These are phyloP conservation scores for Liasis olivaceus DNA, from an alignment of 2,797 vertebrate genomes.

Conservation along the genomic window DNA sequence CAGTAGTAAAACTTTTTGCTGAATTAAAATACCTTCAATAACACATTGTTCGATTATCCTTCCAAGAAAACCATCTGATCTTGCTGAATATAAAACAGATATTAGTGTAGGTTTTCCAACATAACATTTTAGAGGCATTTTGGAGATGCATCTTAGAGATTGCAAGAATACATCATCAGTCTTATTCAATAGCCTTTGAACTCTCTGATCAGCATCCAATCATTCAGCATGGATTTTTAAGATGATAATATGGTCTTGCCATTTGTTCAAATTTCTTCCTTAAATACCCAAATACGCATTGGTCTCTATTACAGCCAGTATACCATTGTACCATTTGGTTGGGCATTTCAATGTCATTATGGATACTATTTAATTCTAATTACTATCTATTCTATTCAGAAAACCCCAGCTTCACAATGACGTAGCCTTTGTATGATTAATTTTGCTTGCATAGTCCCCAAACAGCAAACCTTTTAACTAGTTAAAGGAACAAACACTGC, in stretches of 20 bases:
- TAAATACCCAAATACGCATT: background rate
- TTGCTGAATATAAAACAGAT: background rate
- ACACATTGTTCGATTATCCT: background rate
- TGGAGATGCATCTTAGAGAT: background rate
- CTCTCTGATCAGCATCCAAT: background rate
- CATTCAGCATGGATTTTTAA: background rate
- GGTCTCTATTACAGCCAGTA: background rate
- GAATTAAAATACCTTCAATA: background rate
- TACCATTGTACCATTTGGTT: background rate
- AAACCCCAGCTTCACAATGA: background rate
- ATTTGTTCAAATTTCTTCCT: background rate
- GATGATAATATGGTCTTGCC: background rate
- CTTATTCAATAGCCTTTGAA: background rate
- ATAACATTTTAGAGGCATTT: background rate
- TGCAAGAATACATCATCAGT: background rate
- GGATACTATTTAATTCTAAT: background rate
- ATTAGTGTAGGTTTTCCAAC: background rate
- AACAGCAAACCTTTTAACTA: background rate
- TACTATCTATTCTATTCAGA: background rate
- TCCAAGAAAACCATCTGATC: background rate
- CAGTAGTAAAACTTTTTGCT: background rate
- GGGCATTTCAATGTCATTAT: background rate
- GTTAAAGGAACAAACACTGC: background rate
- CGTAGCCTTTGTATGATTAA: background rate
- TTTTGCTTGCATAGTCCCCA: background rate